Evolutionary conservation across 2,797 vertebrate species (phyloP).

Genomic region (Manis pentadactyla): DNA sequence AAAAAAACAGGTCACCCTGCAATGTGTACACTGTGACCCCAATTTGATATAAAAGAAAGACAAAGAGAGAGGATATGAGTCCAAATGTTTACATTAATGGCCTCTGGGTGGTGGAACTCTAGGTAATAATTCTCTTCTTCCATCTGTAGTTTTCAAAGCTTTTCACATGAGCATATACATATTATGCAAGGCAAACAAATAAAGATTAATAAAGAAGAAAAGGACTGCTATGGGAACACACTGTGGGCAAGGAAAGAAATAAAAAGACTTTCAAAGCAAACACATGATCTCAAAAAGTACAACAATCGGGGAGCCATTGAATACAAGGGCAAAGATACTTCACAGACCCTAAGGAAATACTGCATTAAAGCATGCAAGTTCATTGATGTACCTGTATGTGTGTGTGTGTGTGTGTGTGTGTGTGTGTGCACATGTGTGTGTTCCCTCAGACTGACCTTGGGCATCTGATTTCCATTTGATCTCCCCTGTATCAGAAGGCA

Average conservation of each 20-base stretch:
- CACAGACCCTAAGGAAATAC: background rate
- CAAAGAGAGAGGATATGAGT: background rate
- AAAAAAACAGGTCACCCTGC: background rate
- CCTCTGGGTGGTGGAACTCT: background rate
- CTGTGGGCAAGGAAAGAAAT: conserved; percentile 11
- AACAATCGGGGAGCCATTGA: background rate
- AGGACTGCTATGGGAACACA: background rate
- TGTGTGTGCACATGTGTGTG: too few relatives aligned
- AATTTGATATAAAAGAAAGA: background rate
- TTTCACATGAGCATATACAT: background rate
- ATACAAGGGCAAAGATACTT: background rate
- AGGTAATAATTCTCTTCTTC: conserved; percentile 16
- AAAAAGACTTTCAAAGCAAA: conserved; percentile 54
- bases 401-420: background rate
- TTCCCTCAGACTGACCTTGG: background rate
- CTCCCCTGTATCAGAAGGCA: conserved; percentile 26
- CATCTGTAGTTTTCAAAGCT: conserved; percentile 26
- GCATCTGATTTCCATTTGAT: conserved; percentile 44
- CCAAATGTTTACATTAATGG: conserved; percentile 10
- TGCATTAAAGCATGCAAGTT: background rate
- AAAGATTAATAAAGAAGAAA: conserved; percentile 52
- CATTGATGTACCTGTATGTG: rapidly evolving
- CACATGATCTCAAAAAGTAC: background rate
- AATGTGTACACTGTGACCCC: background rate
- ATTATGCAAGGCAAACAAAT: conserved; percentile 40